Evolutionary conservation across 1,140 invertebrate genomes (phyloP).

Genomic region (Drosophila sechellia): DNA sequence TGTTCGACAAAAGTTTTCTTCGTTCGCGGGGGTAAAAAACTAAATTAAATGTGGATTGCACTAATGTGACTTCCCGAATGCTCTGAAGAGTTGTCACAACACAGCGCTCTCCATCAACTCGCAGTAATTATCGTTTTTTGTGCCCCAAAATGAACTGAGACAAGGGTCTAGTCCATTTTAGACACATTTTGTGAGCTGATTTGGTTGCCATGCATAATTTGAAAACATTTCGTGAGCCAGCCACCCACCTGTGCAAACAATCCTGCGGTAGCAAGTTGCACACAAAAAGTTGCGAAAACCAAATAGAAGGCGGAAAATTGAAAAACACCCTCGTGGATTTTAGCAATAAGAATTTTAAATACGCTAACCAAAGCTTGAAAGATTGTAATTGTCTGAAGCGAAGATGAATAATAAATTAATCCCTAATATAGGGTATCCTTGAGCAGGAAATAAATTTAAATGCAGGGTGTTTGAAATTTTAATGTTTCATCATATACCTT

Average conservation of each 20-base stretch:
- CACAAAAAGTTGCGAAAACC: constrained; percentile 32
- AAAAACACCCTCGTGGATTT: constrained; percentile 6
- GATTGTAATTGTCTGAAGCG: neutral
- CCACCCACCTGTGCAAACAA: constrained; percentile 42
- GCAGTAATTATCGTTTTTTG: constrained; percentile 44
- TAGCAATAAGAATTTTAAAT: constrained; percentile 11
- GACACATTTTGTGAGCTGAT: constrained; percentile 51
- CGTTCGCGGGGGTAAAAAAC: constrained; percentile 26
- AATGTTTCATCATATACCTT: constrained; percentile 3
- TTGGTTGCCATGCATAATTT: constrained; percentile 49
- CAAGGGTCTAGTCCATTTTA: constrained; percentile 46
- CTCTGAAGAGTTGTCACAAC: constrained; percentile 33
- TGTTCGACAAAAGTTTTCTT: constrained; percentile 31
- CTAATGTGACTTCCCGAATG: constrained; percentile 50
- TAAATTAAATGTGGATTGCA: constrained; percentile 59
- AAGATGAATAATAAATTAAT: constrained; percentile 8
- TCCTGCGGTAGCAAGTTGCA: constrained; percentile 33
- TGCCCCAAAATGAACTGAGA: constrained; percentile 54
- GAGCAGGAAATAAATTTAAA: constrained; percentile 13
- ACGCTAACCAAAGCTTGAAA: constrained; percentile 20
- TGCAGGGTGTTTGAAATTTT: constrained; percentile 5
- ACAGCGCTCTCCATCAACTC: constrained; percentile 18
- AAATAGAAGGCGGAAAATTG: constrained; percentile 44
- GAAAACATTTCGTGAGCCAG: no score
- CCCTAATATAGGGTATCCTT: constrained; percentile 1